Base-by-base conservation (phyloP, 2,797 vertebrate genomes). In the Pangasius macronema region DNA sequence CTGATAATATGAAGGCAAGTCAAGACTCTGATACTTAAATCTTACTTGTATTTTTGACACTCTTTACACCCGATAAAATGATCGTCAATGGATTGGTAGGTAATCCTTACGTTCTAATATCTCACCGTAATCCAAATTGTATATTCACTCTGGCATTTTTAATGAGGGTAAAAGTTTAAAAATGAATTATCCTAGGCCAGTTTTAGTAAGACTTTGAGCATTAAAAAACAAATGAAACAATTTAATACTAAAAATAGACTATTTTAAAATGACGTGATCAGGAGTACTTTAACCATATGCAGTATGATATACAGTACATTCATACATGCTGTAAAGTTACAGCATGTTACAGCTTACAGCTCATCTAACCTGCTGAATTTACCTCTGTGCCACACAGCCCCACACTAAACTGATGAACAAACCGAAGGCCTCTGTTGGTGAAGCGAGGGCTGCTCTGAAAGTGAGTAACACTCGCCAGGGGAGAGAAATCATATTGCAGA, bases 361-460 rank as follows among this genome's bases (percentile, higher is more conserved):
- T 61, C 20, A 30, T 49, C 16, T 49, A 65, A 49, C 4, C 8
- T 53, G 1, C 39, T 51, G 46, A 51, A 61, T 65, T 94, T 93
- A 99, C 98, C 96, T 99, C 94, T 87, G 95, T 94, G 59, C 98
- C 98, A 68, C 98, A 99, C 86, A 98, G 96, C 81, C 93, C 96
- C 86, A 99, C 77, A 89, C 91, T 97, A 92, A 99, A 99, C 88
- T 91, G 94, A 57, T 97, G 97, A 91, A 96, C 97, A 90, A 98
- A 99, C 87, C 94, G 95, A 89, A 98, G 94, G 82, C 98, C 98
- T 93, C 96, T 98, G 90, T 89, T 95, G 87, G 98, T 99, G 95
- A 99, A 99, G 87, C 97, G 96, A 3, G 97, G 95, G n/a, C 93
- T 92, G 67, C 96, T 97, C 82, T 94, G 87, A 91, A 98, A 93